Evolutionary conservation across 2,113 vertebrate species (phyloP), one percentile per base, ranked within the genome.

Genomic region (Anolis carolinensis): DNA sequence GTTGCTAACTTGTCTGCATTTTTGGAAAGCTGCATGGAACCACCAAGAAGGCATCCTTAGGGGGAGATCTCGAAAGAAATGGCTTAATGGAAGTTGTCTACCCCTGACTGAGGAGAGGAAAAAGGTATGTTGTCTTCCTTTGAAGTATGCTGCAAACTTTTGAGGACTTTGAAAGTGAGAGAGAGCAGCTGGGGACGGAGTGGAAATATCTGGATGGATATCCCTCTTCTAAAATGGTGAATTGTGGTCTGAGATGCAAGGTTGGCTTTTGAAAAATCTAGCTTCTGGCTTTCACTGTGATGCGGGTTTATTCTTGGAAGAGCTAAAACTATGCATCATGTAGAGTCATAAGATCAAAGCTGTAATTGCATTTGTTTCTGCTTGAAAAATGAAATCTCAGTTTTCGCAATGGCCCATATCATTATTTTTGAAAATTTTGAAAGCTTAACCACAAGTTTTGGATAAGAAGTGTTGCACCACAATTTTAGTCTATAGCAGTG

Each of bases 31-130:
- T 9, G 77, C 79, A 63, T 25, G 82, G 85, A 63, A 91, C 77
- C 59, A 23, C 50, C 14, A 44, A 44, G 39, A 44, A 44, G 39
- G 39, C 39, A 44, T 44, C 39, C 39, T 4, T 5, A 5, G 3
- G 39, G 39, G 55, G 18, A 59, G 62, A 59, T 95, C 90, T 93
- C 81, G 90, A 79, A 89, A 89, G 81, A 70, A 68, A 87, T 81
- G 23, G 1, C 2, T 0, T 63, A 70, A 79, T 11, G 59, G 72
- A 86, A 92, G 30, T 59, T 36, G 88, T n/a, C 74, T 75, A 14
- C 11, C 36, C 55, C 67, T 74, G 52, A n/a, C 75, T 81, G 52
- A 13, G 32, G 30, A n/a, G 48, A 34, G 36, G 39, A 50, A 30
- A 79, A 86, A 81, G 95, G 80, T 70, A 90, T 52, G 34, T 7